Percentiles rank a stretch among this genome's conserved stretches.
These are phyloP conservation scores for Brachionus rubens DNA, from an alignment of 1,140 invertebrate species.

Conservation along the genomic window DNA sequence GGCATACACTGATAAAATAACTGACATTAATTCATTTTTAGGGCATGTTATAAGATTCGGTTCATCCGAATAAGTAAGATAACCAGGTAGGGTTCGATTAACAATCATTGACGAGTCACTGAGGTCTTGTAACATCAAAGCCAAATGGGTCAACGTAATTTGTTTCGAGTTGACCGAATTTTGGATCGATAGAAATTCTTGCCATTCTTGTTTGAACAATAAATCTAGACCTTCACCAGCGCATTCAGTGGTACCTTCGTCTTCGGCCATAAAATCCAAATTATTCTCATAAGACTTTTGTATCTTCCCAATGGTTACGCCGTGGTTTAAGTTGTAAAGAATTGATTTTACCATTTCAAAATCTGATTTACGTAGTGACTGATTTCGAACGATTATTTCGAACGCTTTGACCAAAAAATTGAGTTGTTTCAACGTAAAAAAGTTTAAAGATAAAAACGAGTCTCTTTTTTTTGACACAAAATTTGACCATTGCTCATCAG, in stretches of 20 bases:
- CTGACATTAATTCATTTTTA: constrained; percentile 48
- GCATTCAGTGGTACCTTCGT: not conserved
- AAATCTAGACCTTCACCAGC: not conserved
- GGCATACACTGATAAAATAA: constrained; percentile 19
- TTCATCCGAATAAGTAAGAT: constrained; percentile 43
- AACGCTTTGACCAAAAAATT: not conserved
- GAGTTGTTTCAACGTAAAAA: constrained; percentile 7
- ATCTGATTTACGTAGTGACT: not conserved
- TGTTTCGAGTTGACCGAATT: not conserved
- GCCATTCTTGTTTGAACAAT: not conserved
- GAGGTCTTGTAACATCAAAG: not conserved
- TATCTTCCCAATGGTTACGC: not conserved
- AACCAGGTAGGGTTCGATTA: not conserved
- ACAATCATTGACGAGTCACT: not conserved
- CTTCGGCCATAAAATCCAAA: not conserved
- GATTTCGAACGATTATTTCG: not conserved
- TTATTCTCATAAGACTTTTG: not conserved
- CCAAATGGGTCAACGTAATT: not conserved
- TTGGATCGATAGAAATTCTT: not conserved
- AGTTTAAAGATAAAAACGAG: not conserved
- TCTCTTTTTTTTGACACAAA: constrained; percentile 2
- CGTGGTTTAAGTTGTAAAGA: not conserved
- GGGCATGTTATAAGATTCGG: constrained; percentile 54
- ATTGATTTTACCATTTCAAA: not conserved
- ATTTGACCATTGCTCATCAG: not conserved